A percentile compares a stretch with the other conserved stretches of the same genome.
Conservation (phyloP, 2,797 vertebrate genomes). For the Periophthalmus magnuspinnatus region DNA sequence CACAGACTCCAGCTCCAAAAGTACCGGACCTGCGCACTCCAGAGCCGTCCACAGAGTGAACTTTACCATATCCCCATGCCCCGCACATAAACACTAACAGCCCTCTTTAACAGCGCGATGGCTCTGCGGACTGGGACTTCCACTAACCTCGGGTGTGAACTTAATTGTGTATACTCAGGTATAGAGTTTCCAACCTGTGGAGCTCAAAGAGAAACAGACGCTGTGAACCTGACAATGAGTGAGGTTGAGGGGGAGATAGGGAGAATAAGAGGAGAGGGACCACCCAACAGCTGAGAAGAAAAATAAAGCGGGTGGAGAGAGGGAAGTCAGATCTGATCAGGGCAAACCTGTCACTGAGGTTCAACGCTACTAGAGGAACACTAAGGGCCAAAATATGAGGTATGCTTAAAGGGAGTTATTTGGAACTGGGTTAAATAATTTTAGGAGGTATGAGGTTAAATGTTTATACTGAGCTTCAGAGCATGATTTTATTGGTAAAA, state of each 20-base stretch:
- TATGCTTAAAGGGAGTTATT: neutral
- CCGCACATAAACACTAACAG: conserved; percentile 44
- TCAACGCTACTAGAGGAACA: conserved; percentile 37
- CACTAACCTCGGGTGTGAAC: conserved; percentile 73
- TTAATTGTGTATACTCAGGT: conserved; percentile 74
- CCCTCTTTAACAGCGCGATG: conserved; percentile 33
- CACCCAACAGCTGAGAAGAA: conserved; percentile 72
- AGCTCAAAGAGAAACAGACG: conserved; percentile 68
- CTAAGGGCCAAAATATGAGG: conserved; percentile 18
- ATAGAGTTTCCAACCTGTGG: conserved; percentile 58
- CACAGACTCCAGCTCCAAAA: neutral
- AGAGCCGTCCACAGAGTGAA: neutral
- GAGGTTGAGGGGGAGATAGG: conserved; percentile 32
- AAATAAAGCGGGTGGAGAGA: conserved; percentile 64
- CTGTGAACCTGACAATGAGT: conserved; percentile 64
- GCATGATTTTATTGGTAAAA: neutral
- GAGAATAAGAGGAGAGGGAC: conserved; percentile 47
- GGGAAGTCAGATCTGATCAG: conserved; percentile 58
- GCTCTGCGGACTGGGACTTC: conserved; percentile 62
- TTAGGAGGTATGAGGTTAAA: conserved; percentile 3
- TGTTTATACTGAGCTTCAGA: neutral
- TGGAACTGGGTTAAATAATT: neutral
- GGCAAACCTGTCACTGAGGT: conserved; percentile 41
- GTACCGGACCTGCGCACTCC: neutral
- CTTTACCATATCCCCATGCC: neutral